phyloP scores from a whole-genome alignment of 2,888 invertebrate genomes.

The Stenodera caucasica region DNA sequence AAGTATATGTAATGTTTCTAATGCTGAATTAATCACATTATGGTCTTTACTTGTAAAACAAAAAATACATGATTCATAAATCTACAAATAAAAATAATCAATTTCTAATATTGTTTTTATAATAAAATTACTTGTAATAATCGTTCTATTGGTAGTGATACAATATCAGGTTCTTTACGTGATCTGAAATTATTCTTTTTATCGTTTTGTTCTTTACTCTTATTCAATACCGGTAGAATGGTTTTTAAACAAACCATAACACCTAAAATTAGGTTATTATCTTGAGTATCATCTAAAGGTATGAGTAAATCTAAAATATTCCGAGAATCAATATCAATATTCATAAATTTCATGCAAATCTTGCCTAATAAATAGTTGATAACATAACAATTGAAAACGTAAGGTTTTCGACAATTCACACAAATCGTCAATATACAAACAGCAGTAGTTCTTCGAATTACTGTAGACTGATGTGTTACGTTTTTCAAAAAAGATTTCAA shows the following conservation, averaged over 20 bases:
- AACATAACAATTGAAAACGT: conserved; percentile 68
- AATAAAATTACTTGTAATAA: conserved; percentile 36
- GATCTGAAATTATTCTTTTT: conserved; percentile 49
- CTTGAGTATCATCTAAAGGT: conserved; percentile 51
- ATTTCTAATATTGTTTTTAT: background rate
- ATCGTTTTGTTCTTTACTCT: conserved; percentile 37
- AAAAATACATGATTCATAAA: conserved; percentile 76
- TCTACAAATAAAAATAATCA: conserved; percentile 59
- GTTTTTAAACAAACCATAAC: conserved; percentile 67
- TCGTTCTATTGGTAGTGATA: conserved; percentile 44
- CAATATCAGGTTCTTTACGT: conserved; percentile 43
- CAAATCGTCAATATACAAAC: conserved; percentile 80
- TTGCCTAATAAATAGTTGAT: conserved; percentile 65
- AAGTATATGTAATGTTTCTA: conserved; percentile 74
- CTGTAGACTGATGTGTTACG: conserved; percentile 66
- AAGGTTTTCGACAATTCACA: conserved; percentile 73
- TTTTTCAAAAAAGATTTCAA: conserved; percentile 70
- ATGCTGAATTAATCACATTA: conserved; percentile 83
- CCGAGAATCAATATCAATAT: background rate
- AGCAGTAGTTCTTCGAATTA: conserved; percentile 79
- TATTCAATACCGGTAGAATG: conserved; percentile 61
- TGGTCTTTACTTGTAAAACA: conserved; percentile 76
- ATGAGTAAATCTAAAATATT: conserved; percentile 48
- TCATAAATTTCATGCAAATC: conserved; percentile 15
- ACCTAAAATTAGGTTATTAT: conserved; percentile 63